Evolutionary conservation across 2,113 vertebrate genomes (phyloP).

Genomic region (Passerina amoena): DNA sequence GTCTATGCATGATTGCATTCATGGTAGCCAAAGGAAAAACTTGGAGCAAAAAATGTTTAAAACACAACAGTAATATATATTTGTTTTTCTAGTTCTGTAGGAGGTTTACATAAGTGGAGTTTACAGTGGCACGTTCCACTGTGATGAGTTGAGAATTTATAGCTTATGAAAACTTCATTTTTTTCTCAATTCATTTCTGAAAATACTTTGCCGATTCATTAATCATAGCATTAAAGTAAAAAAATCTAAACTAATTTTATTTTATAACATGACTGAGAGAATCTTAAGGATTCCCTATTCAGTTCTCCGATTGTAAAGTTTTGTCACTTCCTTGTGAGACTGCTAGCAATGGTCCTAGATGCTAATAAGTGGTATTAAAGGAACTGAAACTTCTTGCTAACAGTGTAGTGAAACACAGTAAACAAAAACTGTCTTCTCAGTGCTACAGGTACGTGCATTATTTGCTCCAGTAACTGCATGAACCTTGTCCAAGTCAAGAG

Average conservation of each 20-base stretch:
- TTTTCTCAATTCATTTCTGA: not conserved
- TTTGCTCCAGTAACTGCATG: not conserved
- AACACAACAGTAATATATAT: not conserved
- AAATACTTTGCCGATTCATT: not conserved
- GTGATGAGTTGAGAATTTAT: not conserved
- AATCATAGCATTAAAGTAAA: not conserved
- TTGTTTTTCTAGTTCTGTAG: not conserved
- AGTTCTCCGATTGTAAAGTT: not conserved
- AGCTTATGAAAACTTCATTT: not conserved
- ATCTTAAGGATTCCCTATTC: not conserved
- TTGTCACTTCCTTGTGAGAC: not conserved
- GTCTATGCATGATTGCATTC: not conserved
- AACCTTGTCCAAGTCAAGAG: not conserved
- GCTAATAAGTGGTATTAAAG: not conserved
- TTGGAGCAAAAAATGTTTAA: not conserved
- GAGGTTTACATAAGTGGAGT: not conserved
- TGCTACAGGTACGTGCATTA: not conserved
- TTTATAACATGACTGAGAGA: not conserved
- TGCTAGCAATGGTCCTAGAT: not conserved
- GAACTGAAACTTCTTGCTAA: not conserved
- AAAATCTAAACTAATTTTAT: not conserved
- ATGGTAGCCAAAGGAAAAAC: not conserved
- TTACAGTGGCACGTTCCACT: not conserved
- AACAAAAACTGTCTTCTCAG: not conserved
- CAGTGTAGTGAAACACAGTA: not conserved